phyloP scores from a whole-genome alignment of 2,888 invertebrate genomes.

The Macropis europaea region DNA sequence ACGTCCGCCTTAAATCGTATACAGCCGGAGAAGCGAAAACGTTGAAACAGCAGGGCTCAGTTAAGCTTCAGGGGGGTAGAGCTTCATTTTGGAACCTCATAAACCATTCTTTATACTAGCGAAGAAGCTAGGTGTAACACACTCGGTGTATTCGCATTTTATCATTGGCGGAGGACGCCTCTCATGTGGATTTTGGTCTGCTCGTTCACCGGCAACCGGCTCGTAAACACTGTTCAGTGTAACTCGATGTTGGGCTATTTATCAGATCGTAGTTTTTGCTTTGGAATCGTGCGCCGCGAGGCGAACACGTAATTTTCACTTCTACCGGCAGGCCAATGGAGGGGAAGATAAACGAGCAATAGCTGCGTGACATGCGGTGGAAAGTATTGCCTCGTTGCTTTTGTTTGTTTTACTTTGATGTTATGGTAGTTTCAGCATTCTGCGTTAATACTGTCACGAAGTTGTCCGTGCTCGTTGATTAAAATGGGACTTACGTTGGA shows the following conservation, averaged over 20 bases:
- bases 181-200: not conserved
- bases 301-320: constrained; percentile 1
- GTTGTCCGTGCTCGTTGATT: too few relatives aligned
- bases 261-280: not conserved
- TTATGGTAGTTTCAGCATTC: too few relatives aligned
- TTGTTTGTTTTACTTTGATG: too few relatives aligned
- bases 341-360: not conserved
- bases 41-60: constrained; percentile 2
- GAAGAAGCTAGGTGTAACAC: not conserved
- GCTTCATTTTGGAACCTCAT: constrained; percentile 19
- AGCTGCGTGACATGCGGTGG: not conserved
- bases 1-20: not conserved
- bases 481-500: too few relatives aligned
- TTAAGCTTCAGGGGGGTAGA: not conserved
- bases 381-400: not conserved
- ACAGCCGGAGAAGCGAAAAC: not conserved
- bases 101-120: constrained; percentile 3
- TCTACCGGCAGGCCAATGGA: not conserved
- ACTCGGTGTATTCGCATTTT: not conserved
- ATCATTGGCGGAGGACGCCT: not conserved
- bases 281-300: not conserved
- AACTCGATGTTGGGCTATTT: not conserved
- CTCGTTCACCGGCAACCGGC: not conserved
- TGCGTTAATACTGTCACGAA: too few relatives aligned
- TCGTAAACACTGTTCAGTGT: not conserved